Percentiles rank a stretch among this genome's conserved stretches.
phyloP scores from a whole-genome alignment of 2,888 invertebrate genomes.

The Tetanocera ferruginea region DNA sequence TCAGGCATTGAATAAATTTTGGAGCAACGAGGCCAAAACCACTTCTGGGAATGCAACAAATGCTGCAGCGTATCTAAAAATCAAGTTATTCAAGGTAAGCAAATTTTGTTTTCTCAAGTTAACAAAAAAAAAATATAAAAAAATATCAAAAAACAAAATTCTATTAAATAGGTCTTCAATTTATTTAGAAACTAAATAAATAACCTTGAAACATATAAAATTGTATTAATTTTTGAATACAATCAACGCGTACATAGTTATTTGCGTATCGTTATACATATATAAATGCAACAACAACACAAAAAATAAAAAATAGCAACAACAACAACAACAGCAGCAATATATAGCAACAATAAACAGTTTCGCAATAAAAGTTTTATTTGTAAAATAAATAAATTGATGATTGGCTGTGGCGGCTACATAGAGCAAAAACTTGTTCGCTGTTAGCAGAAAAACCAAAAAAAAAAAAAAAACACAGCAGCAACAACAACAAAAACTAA shows the following conservation, averaged over 20 bases:
- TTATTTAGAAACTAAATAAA: neutral
- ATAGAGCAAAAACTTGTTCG: slow-evolving; percentile 15
- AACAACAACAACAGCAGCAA: neutral
- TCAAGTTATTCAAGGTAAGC: slow-evolving; percentile 15
- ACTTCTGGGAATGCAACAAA: slow-evolving; percentile 9
- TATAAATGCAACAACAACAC: neutral
- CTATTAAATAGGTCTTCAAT: no score
- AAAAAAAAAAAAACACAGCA: neutral
- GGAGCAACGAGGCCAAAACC: neutral
- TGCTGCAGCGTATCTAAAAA: neutral
- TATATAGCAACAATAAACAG: no score
- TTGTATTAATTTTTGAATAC: neutral
- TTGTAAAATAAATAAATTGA: slow-evolving; percentile 21
- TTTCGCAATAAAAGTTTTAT: slow-evolving; percentile 9
- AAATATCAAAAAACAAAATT: no score
- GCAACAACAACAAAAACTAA: neutral
- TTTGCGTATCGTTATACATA: neutral
- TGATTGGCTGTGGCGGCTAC: neutral
- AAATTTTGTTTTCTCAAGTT: neutral
- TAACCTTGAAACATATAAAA: neutral
- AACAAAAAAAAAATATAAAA: no score
- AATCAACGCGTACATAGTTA: neutral
- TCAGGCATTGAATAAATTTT: no score
- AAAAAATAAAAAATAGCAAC: neutral
- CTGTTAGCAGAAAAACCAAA: neutral